Percentiles rank a stretch among this genome's conserved stretches.
Conservation (phyloP, 2,797 vertebrate species). For the Xenops minutus region DNA sequence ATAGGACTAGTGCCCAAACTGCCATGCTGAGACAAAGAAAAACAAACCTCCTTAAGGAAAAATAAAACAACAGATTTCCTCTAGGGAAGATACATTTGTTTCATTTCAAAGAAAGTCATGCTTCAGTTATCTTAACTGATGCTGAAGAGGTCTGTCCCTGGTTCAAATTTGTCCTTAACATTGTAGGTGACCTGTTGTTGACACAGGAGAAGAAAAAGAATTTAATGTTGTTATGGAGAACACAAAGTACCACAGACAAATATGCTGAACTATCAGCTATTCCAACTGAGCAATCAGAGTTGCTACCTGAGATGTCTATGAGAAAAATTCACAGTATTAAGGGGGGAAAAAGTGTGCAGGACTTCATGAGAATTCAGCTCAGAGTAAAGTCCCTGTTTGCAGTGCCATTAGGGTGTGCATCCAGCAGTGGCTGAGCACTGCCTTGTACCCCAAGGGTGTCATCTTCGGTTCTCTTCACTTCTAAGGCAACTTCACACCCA, state of each 20-base stretch:
- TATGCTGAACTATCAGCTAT: neutral
- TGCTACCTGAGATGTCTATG: neutral
- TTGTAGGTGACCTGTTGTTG: neutral
- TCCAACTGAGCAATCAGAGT: neutral
- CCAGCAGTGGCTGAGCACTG: neutral
- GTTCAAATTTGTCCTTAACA: neutral
- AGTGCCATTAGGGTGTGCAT: rapidly evolving
- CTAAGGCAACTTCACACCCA: neutral
- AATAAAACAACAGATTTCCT: neutral
- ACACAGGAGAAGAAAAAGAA: neutral
- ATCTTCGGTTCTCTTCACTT: rapidly evolving
- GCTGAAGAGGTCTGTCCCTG: neutral
- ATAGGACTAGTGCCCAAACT: neutral
- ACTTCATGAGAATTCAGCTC: neutral
- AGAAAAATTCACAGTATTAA: neutral
- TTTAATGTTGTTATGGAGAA: neutral
- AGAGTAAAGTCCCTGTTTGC: neutral
- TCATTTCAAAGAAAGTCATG: neutral
- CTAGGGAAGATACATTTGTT: neutral
- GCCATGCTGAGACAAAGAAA: neutral
- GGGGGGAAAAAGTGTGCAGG: neutral
- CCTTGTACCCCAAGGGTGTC: neutral
- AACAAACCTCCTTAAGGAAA: neutral
- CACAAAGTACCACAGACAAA: neutral
- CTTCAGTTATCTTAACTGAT: neutral